Evolutionary conservation across 1,140 invertebrate genomes (phyloP).

Genomic region (Brachionus paranguensis): DNA sequence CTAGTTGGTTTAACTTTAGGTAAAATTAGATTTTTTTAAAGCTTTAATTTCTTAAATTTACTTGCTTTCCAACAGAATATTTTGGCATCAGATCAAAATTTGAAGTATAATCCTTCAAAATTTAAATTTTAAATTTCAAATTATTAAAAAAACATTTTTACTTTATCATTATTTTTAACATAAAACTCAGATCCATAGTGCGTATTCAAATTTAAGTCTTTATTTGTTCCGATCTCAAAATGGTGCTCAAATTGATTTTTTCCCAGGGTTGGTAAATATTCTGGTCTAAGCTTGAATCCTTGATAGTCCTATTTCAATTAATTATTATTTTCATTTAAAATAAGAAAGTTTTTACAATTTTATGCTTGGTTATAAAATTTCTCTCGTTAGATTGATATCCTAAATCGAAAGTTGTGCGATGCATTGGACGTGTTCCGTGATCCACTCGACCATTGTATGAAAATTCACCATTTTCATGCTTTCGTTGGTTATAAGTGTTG

Average conservation of each 20-base stretch:
- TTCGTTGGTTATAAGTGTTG: not conserved
- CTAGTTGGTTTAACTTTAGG: not conserved
- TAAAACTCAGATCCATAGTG: slow-evolving; percentile 7
- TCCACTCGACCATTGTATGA: not conserved
- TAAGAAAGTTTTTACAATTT: not conserved
- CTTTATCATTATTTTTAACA: slow-evolving; percentile 23
- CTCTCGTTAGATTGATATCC: not conserved
- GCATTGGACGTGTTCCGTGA: slow-evolving; percentile 29
- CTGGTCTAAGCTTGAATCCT: slow-evolving; percentile 3
- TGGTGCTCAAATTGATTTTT: slow-evolving; percentile 26
- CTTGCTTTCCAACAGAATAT: slow-evolving; percentile 31
- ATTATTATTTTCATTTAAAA: not conserved
- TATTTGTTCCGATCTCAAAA: slow-evolving; percentile 17
- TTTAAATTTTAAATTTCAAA: not conserved
- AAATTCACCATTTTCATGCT: not conserved
- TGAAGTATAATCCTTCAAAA: not conserved
- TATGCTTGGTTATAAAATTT: not conserved
- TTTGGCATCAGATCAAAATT: slow-evolving; percentile 37
- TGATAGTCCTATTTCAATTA: not conserved
- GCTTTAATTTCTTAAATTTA: not conserved
- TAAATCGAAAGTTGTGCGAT: not conserved
- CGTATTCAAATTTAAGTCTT: not conserved
- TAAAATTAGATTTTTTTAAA: no score
- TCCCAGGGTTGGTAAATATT: not conserved
- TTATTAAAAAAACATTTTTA: not conserved